Base-by-base conservation (phyloP, 2,797 vertebrate genomes). In the Carduelis carduelis region DNA sequence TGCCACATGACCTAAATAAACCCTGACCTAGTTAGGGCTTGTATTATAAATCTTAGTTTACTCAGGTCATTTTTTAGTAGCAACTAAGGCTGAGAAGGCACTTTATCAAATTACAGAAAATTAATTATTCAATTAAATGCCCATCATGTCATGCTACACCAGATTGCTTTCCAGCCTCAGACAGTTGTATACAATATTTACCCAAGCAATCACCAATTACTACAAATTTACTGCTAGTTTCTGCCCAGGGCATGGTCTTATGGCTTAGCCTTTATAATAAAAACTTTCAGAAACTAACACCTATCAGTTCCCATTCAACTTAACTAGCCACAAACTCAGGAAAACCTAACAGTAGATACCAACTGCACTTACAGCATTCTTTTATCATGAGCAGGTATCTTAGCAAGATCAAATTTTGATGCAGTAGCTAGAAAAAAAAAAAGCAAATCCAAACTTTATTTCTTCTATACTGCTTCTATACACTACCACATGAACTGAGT, bases 91-190 rank as follows among this genome's bases (percentile, higher is more conserved):
- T 56, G 20, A 91, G n/a, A 27, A 83, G 34, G 30, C 35, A 79
- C 63, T 88, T 85, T 16, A 93, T 81, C 64, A 81, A 90, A 75
- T 90, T 61, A 94, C 24, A 81, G 23, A 72, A 84, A 84, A 90
- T 18, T 2, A 91, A 88, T 85, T 89, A 85, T 76, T 90, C 81
- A 28, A 71, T 86, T 91, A 94, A 89, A 79, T 79, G 30, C 6
- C 65, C 77, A 78, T 60, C 43, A 75, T 8, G 4, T 76, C 57
- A 68, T 47, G 56, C 24, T 68, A 46, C 49, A 81, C 3, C 23
- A 52, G 68, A 91, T 27, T 78, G 39, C 64, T 49, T 86, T 75
- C 43, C 53, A 83, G 61, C 30, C 32, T 81, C 77, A 86, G 55
- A 80, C 6, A 83, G 46, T 1, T 69, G 53, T 39, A 94, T 93